A percentile compares a stretch with the other conserved stretches of the same genome.
These are phyloP conservation scores for Leucophenga maculata DNA, from an alignment of 2,888 invertebrate species.

Conservation along the genomic window DNA sequence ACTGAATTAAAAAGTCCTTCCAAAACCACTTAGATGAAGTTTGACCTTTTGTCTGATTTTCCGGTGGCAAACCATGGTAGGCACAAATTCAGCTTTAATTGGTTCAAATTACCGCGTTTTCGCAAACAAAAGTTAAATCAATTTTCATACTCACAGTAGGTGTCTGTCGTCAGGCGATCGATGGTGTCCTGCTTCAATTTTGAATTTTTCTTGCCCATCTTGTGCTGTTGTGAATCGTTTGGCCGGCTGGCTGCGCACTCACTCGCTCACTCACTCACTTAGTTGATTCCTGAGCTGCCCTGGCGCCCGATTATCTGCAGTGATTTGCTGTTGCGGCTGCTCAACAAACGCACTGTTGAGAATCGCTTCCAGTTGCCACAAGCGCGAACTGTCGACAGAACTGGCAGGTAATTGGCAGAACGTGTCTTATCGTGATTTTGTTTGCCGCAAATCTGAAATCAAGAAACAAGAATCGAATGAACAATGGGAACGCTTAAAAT, in stretches of 20 bases:
- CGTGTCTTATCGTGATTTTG: constrained; percentile 57
- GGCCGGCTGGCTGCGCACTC: background rate
- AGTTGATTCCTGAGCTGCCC: too few species aligned
- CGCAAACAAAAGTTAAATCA: background rate
- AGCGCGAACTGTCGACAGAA: too few species aligned
- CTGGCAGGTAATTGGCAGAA: constrained; percentile 51
- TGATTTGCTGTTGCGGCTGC: background rate
- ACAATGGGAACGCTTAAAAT: constrained; percentile 36
- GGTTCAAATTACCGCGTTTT: too few species aligned
- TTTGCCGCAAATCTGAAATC: constrained; percentile 49
- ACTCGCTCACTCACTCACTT: background rate
- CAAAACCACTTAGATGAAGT: too few species aligned
- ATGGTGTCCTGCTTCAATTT: constrained; percentile 97
- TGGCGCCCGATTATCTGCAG: background rate
- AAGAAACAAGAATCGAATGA: constrained; percentile 43
- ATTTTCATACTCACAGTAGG: constrained; percentile 86
- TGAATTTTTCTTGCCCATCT: constrained; percentile 96
- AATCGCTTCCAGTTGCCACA: constrained; percentile 17
- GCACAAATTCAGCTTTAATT: too few species aligned
- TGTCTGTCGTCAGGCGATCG: constrained; percentile 90
- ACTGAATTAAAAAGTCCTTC: too few species aligned
- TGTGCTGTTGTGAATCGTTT: background rate
- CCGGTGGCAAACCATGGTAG: too few species aligned
- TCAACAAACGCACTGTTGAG: background rate
- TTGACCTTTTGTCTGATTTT: too few species aligned